These are phyloP conservation scores for Lycaon pictus DNA, from an alignment of 2,113 vertebrate genomes.

Conservation along the genomic window DNA sequence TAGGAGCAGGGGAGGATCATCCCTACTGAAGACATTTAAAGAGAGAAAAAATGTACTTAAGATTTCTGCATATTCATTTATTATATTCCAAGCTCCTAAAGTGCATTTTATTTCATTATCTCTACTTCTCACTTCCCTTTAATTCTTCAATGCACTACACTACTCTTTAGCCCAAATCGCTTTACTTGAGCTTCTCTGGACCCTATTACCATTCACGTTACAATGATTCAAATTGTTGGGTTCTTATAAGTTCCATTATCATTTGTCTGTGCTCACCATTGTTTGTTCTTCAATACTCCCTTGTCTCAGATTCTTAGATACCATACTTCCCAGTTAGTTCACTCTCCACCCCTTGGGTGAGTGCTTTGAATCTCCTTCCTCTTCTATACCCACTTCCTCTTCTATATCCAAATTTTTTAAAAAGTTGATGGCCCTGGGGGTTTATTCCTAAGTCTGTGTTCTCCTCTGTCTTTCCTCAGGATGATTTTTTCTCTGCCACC, in stretches of 20 bases:
- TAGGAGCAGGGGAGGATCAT: background rate
- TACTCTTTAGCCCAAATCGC: background rate
- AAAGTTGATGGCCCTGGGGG: background rate
- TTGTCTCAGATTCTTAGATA: background rate
- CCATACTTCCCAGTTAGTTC: background rate
- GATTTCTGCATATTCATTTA: background rate
- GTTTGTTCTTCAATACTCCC: background rate
- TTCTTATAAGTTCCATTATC: background rate
- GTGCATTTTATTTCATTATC: background rate
- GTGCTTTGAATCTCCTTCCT: background rate
- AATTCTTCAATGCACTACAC: background rate
- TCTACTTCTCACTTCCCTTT: background rate
- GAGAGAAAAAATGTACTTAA: background rate
- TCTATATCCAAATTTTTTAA: background rate
- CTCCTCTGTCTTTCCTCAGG: background rate
- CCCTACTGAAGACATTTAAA: background rate
- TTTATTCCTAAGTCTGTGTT: background rate
- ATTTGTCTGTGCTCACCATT: background rate
- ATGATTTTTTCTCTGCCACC: constrained; percentile 23
- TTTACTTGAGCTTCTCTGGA: background rate
- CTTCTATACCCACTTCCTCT: background rate
- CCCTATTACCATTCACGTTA: background rate
- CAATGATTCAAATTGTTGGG: background rate
- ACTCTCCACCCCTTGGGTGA: background rate
- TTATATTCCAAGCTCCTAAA: background rate